Conservation (phyloP, 2,888 invertebrate species). For the Acanthosoma haemorrhoidale region DNA sequence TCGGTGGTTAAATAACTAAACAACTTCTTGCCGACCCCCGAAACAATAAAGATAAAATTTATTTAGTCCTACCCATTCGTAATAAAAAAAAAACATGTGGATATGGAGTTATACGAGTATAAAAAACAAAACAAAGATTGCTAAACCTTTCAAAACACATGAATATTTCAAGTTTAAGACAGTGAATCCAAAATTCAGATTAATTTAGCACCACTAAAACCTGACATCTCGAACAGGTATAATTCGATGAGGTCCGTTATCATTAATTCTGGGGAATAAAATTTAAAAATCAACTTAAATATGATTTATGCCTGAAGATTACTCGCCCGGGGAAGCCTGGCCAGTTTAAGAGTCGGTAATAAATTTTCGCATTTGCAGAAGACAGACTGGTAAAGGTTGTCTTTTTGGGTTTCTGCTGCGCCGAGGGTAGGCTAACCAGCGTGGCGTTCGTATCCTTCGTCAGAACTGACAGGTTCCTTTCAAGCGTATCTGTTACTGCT, state of each 20-base stretch:
- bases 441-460: too few relatives aligned
- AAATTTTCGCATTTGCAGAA: slow-evolving; percentile 4
- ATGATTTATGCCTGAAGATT: neutral
- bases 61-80: too few relatives aligned
- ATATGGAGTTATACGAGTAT: too few relatives aligned
- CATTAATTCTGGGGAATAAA: slow-evolving; percentile 3
- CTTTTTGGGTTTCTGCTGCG: neutral
- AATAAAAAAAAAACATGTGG: too few relatives aligned
- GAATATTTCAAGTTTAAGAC: neutral
- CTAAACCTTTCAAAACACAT: too few relatives aligned
- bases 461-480: too few relatives aligned
- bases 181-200: neutral
- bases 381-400: neutral
- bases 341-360: neutral
- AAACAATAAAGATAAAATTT: too few relatives aligned
- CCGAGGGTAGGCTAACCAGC: neutral
- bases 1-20: too few relatives aligned
- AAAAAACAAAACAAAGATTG: too few relatives aligned
- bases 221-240: neutral
- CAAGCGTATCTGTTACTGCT: too few relatives aligned
- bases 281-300: neutral
- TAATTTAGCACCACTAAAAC: neutral
- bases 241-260: neutral
- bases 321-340: neutral
- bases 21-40: too few relatives aligned